Evolutionary conservation across 53 echinoderm and acorn worm species (phyloP), one percentile per base, ranked within the genome.

Genomic region (Antedon mediterranea): DNA sequence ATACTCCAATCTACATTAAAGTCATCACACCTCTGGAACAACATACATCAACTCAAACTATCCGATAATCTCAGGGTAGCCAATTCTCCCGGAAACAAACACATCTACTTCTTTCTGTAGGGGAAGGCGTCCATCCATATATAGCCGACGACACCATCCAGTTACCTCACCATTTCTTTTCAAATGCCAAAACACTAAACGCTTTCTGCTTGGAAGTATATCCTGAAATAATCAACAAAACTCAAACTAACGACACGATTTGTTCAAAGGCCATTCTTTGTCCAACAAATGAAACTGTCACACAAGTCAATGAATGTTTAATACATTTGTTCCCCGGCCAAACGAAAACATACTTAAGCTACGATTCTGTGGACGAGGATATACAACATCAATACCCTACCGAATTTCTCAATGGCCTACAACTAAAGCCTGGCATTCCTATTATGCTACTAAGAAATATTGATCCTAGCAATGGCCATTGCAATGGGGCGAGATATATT

Each of bases 401-500:
- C 4, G 83, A 82, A 43, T 82, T 76, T 28, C 77, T 82, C 28
- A 82, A 82, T 76, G 77, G 75, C 13, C 30, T 75, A 29, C 71
- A 31, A 34, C 71, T 76, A 30, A 77, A 85, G 80, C 31, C 14
- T 71, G 57, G 43, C 9, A 71, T 34, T 31, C 85, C 85, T 14
- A 79, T 85, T 26, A 85, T 85, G 75, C 84, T 84, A 28, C 75
- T 84, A 31, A 34, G 73, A 28, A 84, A 84, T 33, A 41, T 84
- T 28, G 84, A 84, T 73, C 77, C 77, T 27, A 33, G 37, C 29
- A 78, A 84, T 29, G 84, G 84, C 43, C 82, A 82, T 71, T 73
- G 73, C 33, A 84, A 77, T 83, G 83, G 83, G 33, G 34, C 83
- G 30, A 34, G 73, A 34, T 81, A 81, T 74, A 31, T 81, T 26